A percentile compares a stretch with the other conserved stretches of the same genome.
phyloP scores from a whole-genome alignment of 2,888 invertebrate genomes.

The Zaprionus bogoriensis region DNA sequence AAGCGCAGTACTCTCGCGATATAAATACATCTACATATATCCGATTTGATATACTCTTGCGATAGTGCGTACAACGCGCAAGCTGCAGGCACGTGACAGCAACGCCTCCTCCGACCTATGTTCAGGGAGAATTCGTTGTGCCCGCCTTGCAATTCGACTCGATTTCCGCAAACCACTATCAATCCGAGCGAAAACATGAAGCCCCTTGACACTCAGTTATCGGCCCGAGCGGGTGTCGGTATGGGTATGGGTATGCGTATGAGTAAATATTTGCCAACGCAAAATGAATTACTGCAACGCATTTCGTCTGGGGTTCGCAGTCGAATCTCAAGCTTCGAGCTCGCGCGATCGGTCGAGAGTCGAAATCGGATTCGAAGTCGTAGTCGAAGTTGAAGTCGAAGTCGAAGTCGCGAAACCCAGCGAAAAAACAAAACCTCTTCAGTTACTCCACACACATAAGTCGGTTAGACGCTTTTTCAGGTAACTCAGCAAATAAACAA shows the following conservation, averaged over 20 bases:
- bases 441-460: too few species aligned
- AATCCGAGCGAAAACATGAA: constrained; percentile 19
- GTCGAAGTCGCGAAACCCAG: neutral
- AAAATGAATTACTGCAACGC: constrained; percentile 19
- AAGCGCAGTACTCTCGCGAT: neutral
- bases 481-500: constrained; percentile 1
- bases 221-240: constrained; percentile 22
- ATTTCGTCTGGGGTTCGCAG: constrained; percentile 7
- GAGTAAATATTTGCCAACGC: constrained; percentile 9
- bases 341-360: neutral
- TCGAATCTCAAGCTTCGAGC: neutral
- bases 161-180: constrained; percentile 26
- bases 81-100: constrained; percentile 21
- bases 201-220: constrained; percentile 71
- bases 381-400: neutral
- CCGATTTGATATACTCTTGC: too few species aligned
- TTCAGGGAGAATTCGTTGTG: constrained; percentile 28
- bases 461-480: too few species aligned
- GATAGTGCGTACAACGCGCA: too few species aligned
- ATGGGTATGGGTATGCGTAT: constrained; percentile 4
- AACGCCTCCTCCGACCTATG: constrained; percentile 32
- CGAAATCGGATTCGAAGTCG: neutral
- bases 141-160: neutral
- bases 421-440: too few species aligned
- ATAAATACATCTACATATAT: neutral